Evolutionary conservation across 1,140 invertebrate species (phyloP), one percentile per base, ranked within the genome.

Genomic region (Telenomus remus): DNA sequence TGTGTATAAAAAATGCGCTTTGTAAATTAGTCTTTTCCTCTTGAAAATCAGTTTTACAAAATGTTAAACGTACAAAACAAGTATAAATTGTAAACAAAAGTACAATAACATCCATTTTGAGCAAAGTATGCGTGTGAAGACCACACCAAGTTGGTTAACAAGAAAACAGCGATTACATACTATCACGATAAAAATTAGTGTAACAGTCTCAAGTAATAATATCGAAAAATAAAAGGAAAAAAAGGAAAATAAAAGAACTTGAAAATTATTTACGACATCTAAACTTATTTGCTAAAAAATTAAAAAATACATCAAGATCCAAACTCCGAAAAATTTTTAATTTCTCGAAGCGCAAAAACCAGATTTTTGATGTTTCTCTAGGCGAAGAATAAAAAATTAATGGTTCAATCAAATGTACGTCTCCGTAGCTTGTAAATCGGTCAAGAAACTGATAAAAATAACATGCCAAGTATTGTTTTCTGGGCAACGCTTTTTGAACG

Each of bases 21-120:
- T 34, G n/a, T 65, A 44, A 46, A 59, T 47, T 64, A 72, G 69
- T 72, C 69, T 72, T 72, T 54, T 34, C 48, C 69, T 72, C 69
- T 65, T 72, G 33, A 27, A n/a, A 53, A 46, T 14, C 49, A 48
- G 43, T 65, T 9, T 42, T 60, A 65, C 9, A 60, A 65, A 54
- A 65, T 19, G 34, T 55, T 16, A 53, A 66, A 56, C 11, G 56
- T 61, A 74, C 49, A 74, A 66, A 66, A 61, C 55, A 61, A 34
- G 33, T 66, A 55, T 50, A 74, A 74, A 61, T 47, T 19, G 37
- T 59, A 53, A 16, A 9, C 15, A 7, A 55, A 6, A 16, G 33
- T 42, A 65, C 34, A 33, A 35, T 43, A 47, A 53, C n/a, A 8
- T 44, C 63, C 19, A 61, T 13, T 50, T 74, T 74, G 71, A 74